These are phyloP conservation scores for Pardalotus punctatus DNA, from an alignment of 2,113 vertebrate genomes.

Conservation along the genomic window DNA sequence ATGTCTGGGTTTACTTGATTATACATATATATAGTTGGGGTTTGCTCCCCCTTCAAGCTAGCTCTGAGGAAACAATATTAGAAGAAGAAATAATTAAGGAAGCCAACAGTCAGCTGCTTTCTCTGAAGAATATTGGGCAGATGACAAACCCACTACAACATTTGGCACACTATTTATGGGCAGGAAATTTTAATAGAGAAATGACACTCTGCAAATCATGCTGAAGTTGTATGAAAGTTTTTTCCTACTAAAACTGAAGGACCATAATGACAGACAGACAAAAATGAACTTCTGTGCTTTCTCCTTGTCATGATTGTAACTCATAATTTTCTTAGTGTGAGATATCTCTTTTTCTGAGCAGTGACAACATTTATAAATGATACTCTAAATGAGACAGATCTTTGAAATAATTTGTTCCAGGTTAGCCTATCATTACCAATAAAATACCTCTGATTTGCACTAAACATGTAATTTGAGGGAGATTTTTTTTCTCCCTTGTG, in stretches of 20 bases:
- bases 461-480: not conserved
- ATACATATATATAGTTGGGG: not conserved
- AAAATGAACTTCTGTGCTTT: not conserved
- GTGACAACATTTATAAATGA: not conserved
- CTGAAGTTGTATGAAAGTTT: not conserved
- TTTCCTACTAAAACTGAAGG: not conserved
- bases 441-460: conserved; percentile 48
- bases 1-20: not conserved
- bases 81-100: conserved; percentile 17
- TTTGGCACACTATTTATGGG: not conserved
- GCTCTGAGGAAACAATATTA: not conserved
- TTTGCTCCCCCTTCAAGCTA: not conserved
- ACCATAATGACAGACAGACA: not conserved
- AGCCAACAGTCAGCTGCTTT: conserved; percentile 21
- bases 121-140: conserved; percentile 26
- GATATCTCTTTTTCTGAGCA: not conserved
- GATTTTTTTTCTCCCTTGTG: not conserved
- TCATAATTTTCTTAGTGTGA: not conserved
- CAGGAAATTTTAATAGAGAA: conserved; percentile 5
- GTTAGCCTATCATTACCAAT: conserved; percentile 58
- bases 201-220: not conserved
- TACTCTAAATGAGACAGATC: not conserved
- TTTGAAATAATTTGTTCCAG: conserved; percentile 39
- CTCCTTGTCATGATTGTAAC: not conserved
- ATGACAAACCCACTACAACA: conserved; percentile 37